Base-by-base conservation (phyloP, 2,797 vertebrate species). In the Coracias cyanogaster region DNA sequence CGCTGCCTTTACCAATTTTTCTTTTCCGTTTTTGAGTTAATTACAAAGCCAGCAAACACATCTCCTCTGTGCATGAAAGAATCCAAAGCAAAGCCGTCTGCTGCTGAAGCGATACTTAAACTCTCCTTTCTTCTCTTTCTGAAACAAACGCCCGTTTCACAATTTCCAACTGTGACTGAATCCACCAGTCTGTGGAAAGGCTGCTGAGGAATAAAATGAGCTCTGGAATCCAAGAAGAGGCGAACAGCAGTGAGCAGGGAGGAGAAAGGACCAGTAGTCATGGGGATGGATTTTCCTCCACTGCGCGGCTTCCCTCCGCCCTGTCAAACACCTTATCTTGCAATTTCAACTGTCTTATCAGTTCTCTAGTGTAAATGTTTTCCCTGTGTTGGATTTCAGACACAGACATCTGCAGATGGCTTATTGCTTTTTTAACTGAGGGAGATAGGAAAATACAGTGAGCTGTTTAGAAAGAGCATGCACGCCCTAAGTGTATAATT, bases 231-330 rank as follows among this genome's bases (percentile, higher is more conserved):
- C 86, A 82, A 69, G 52, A 61, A 65, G 86, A 86, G 78, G 45
- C 9, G 5, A 95, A 89, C 51, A 71, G 91, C 92, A 82, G 49
- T 76, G 83, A 87, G 83, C 79, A 70, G 95, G 96, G 96, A 98
- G 97, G 97, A 97, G 98, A 87, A 90, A 95, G 90, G 83, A 95
- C 65, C 93, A 91, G 96, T 93, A 96, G 93, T 92, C 95, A 95
- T 89, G 87, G 94, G 94, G 95, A 97, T 91, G 74, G 90, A 41
- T 94, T 96, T 85, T 79, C 79, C 85, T 93, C 64, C 62, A 12
- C 81, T 62, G 33, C 46, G 82, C n/a, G 8, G 65, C 83, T 90
- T 92, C 93, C 52, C 92, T 87, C 89, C 79, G 11, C 92, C 93
- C 92, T 57, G 51, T 82, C 77, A 81, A 95, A 93, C 65, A 89